A percentile compares a stretch with the other conserved stretches of the same genome.
phyloP scores from a whole-genome alignment of 2,888 invertebrate species.

The Cremastinae sp. region DNA sequence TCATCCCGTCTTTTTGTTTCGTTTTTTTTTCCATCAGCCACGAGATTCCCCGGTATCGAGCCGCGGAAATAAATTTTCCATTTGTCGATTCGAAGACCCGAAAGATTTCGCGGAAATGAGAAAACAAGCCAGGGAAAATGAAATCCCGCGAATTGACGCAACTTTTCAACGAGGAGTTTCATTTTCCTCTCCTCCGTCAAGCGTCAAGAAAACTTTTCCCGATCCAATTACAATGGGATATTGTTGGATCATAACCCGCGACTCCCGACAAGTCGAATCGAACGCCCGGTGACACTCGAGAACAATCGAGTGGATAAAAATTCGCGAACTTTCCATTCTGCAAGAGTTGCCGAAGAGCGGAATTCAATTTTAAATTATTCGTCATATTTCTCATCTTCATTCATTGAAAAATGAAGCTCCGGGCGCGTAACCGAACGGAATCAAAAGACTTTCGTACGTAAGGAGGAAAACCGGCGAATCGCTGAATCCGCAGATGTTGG shows the following conservation, averaged over 20 bases:
- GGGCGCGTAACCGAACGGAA: background rate
- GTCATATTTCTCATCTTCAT: slow-evolving; percentile 1
- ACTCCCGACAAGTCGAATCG: too few relatives aligned
- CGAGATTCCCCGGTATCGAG: too few relatives aligned
- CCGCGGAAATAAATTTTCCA: too few relatives aligned
- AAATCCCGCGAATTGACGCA: slow-evolving; percentile 41
- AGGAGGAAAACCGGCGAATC: slow-evolving; percentile 5
- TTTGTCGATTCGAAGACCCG: background rate
- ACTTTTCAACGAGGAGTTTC: slow-evolving; percentile 30
- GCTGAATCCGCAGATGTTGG: slow-evolving; percentile 54
- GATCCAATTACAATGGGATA: slow-evolving; percentile 75
- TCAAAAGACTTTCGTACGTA: slow-evolving; percentile 26
- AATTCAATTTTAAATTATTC: slow-evolving; percentile 8
- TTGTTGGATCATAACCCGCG: slow-evolving; percentile 72
- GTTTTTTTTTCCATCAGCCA: too few relatives aligned
- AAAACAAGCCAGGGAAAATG: background rate
- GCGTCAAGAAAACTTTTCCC: slow-evolving; percentile 66
- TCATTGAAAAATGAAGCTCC: slow-evolving; percentile 7
- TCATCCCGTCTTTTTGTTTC: slow-evolving; percentile 71
- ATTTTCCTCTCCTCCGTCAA: background rate
- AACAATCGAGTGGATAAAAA: too few relatives aligned
- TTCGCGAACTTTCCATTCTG: too few relatives aligned
- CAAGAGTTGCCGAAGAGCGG: background rate
- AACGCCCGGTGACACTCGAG: too few relatives aligned
- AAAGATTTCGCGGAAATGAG: background rate